Evolutionary conservation across 2,797 vertebrate species (phyloP), one percentile per base, ranked within the genome.

Genomic region (Sitta carolinensis): DNA sequence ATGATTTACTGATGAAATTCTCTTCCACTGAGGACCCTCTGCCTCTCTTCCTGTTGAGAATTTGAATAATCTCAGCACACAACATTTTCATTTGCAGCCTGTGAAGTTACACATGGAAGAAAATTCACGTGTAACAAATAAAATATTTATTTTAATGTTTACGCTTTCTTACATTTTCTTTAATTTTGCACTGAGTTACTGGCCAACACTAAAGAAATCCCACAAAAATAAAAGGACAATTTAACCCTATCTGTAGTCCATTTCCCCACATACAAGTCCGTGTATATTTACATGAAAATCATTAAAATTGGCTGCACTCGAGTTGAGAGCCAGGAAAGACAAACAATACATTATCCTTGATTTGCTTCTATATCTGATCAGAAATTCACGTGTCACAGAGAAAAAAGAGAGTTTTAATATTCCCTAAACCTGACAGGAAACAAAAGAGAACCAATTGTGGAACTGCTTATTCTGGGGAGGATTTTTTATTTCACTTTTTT

Each of bases 301-400:
- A n/a, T 47, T 51, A 16, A 74, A 76, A 62, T 10, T 8, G 11
- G 5, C 13, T 69, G 25, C 50, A 40, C 36, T 55, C 52, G 55
- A 10, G 20, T 11, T 48, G 22, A 76, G 3, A 32, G 42, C 38
- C 15, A 16, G 0, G 3, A 66, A 84, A 54, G 25, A 22, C 11
- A 68, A 85, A 38, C 5, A 77, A 16, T 11, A 19, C 3, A 12
- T 79, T 48, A 26, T 38, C 7, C 5, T 67, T 59, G 11, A 43
- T 48, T 82, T 42, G 27, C 18, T 57, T 30, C 25, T 4, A 5
- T 30, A 32, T 21, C 19, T 85, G 38, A 23, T 32, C 69, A 51
- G 27, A 68, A 26, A 40, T 51, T 30, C 30, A 42, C 0, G 0
- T 45, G 7, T n/a, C 51, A 50, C 11, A 5, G 6, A 47, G n/a